Conservation (phyloP, 2,113 vertebrate genomes). For the Pao palembangensis region DNA sequence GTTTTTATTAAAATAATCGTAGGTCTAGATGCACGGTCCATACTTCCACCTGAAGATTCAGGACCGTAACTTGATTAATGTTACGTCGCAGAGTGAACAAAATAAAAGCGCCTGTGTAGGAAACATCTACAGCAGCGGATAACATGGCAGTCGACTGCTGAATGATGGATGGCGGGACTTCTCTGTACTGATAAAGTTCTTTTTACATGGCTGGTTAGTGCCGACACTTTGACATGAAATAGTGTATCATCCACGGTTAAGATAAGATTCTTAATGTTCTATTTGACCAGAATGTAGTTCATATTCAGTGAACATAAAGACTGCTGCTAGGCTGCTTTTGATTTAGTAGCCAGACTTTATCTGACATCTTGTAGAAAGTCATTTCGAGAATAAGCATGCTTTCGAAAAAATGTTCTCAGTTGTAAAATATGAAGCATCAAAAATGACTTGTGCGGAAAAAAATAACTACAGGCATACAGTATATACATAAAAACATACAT, state of each 20-base stretch:
- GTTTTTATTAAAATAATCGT: slow-evolving; percentile 66
- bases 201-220: slow-evolving; percentile 25
- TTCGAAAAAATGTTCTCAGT: slow-evolving; percentile 24
- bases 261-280: slow-evolving; percentile 25
- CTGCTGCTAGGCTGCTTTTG: slow-evolving; percentile 5
- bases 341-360: slow-evolving; percentile 29
- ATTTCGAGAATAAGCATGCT: slow-evolving; percentile 31
- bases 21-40: slow-evolving; percentile 50
- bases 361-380: slow-evolving; percentile 6
- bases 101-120: slow-evolving; percentile 15
- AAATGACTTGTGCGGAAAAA: too few relatives aligned
- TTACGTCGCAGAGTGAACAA: slow-evolving; percentile 23
- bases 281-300: slow-evolving; percentile 18
- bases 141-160: slow-evolving; percentile 4
- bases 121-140: slow-evolving; percentile 27
- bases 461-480: too few relatives aligned
- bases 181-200: slow-evolving; percentile 32
- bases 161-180: slow-evolving; percentile 41
- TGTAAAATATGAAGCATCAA: not conserved
- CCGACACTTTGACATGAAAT: slow-evolving; percentile 18
- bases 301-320: slow-evolving; percentile 2
- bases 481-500: too few relatives aligned
- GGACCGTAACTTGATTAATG: slow-evolving; percentile 33
- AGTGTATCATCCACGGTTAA: slow-evolving; percentile 23
- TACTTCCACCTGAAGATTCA: slow-evolving; percentile 22